Conservation (phyloP, 1,140 invertebrate species). For the Pseudomyrmex flavicornis region DNA sequence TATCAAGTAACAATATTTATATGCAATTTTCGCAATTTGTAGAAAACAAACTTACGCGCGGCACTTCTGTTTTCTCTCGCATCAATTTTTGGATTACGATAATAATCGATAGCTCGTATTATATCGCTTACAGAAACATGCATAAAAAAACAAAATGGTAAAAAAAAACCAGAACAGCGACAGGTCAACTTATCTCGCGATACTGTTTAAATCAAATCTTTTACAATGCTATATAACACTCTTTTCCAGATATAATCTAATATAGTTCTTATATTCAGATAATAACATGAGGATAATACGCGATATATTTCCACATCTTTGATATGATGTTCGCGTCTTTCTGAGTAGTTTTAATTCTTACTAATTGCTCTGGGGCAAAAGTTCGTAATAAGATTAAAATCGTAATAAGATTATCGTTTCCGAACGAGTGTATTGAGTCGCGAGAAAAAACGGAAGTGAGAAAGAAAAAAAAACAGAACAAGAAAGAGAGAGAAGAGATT, state of each 20-base stretch:
- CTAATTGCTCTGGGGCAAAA: too few species aligned
- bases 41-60: neutral
- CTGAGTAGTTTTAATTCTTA: too few species aligned
- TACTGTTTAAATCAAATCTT: neutral
- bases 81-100: conserved; percentile 30
- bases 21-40: conserved; percentile 13
- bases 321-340: too few species aligned
- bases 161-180: neutral
- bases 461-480: neutral
- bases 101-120: conserved; percentile 45
- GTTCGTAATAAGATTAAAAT: neutral
- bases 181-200: too few species aligned
- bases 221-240: neutral
- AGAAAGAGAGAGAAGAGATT: neutral
- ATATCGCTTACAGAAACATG: neutral
- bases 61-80: conserved; percentile 37
- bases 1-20: conserved; percentile 31
- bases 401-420: conserved; percentile 6
- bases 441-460: conserved; percentile 47
- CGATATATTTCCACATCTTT: too few species aligned
- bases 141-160: neutral
- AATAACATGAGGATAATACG: neutral
- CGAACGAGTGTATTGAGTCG: conserved; percentile 58
- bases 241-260: neutral
- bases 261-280: neutral